phyloP scores from a whole-genome alignment of 2,113 vertebrate genomes.

The Lepisosteus oculatus region DNA sequence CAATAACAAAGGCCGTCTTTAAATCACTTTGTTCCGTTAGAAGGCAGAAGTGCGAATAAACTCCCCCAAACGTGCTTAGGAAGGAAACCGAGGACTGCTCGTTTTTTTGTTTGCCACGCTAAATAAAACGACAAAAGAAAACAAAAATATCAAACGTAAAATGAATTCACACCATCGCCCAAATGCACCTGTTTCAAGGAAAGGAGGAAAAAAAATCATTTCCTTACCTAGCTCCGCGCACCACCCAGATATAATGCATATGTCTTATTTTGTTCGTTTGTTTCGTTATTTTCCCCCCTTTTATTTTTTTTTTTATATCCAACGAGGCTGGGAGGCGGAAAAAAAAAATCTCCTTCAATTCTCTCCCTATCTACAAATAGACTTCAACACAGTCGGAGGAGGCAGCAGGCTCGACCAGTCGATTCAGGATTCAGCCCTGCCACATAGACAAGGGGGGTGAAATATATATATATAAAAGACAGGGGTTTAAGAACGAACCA shows the following conservation, averaged over 20 bases:
- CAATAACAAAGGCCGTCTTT: constrained; percentile 19
- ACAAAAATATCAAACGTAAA: not conserved
- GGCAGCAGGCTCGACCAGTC: constrained; percentile 26
- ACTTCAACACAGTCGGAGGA: constrained; percentile 34
- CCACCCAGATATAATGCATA: constrained; percentile 5
- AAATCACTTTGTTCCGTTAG: not conserved
- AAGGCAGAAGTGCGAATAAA: not conserved
- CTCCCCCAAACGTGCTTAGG: not conserved
- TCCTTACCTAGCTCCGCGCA: constrained; percentile 19
- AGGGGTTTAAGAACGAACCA: not conserved
- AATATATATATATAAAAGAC: not conserved
- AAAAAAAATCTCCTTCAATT: constrained; percentile 20
- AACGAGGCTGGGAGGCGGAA: constrained; percentile 15
- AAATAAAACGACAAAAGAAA: not conserved
- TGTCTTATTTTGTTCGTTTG: not conserved
- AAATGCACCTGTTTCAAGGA: constrained; percentile 27
- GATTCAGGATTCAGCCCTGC: constrained; percentile 23
- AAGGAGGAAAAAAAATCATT: not conserved
- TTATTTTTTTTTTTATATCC: constrained; percentile 19
- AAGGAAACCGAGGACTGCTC: not conserved
- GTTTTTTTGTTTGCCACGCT: not conserved
- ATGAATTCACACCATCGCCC: not conserved
- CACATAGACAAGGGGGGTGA: constrained; percentile 23
- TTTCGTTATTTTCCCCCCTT: not conserved
- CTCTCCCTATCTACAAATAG: constrained; percentile 28